These are phyloP conservation scores for Gymnocypris eckloni DNA, from an alignment of 2,797 vertebrate genomes.

Conservation along the genomic window DNA sequence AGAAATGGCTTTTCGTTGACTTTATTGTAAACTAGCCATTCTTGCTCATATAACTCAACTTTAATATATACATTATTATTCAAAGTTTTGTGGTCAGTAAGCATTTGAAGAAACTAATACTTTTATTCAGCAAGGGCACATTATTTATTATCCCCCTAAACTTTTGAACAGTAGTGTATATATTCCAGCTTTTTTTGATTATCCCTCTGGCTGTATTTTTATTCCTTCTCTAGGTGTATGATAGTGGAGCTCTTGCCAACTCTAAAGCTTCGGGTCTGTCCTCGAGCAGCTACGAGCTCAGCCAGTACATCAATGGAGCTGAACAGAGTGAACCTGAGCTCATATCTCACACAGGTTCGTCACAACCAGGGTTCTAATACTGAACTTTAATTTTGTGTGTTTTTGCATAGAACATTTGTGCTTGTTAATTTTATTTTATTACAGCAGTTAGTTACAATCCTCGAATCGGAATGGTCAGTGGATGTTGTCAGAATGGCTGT, in stretches of 20 bases:
- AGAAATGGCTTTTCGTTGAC: not conserved
- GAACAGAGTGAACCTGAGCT: conserved; percentile 60
- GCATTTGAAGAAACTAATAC: not conserved
- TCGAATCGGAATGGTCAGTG: not conserved
- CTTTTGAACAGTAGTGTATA: not conserved
- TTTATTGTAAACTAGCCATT: not conserved
- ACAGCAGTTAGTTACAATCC: not conserved
- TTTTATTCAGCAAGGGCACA: not conserved
- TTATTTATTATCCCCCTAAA: not conserved
- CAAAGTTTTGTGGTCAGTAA: not conserved
- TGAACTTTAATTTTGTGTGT: not conserved
- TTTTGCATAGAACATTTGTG: not conserved
- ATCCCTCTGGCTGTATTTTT: not conserved
- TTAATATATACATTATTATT: not conserved
- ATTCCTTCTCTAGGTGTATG: conserved; percentile 54
- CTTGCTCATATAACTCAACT: not conserved
- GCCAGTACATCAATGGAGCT: conserved; percentile 84
- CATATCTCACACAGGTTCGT: conserved; percentile 68
- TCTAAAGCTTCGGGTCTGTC: conserved; percentile 85
- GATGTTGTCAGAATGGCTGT: not conserved
- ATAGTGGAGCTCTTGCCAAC: conserved; percentile 72
- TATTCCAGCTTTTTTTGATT: not conserved
- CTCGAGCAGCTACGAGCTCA: conserved; percentile 87
- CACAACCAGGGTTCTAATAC: not conserved
- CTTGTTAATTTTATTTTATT: not conserved